Evolutionary conservation across 2,888 invertebrate genomes (phyloP).

Genomic region (Dasypogon diadema): DNA sequence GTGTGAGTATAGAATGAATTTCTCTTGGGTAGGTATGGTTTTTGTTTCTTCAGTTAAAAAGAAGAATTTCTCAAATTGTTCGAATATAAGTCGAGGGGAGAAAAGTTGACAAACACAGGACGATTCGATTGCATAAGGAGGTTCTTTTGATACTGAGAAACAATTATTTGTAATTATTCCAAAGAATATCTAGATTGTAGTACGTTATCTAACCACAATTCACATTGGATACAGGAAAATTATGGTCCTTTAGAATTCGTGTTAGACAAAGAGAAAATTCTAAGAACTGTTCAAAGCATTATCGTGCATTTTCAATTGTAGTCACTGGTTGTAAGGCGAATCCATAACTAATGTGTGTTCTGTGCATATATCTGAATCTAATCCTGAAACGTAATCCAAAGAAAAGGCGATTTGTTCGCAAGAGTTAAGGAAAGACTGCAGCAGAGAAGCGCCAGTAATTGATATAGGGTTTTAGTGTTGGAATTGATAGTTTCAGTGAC

Average conservation of each 20-base stretch:
- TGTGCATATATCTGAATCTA: no score
- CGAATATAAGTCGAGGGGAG: conserved; percentile 17
- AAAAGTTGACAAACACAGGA: not conserved
- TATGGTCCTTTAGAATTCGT: not conserved
- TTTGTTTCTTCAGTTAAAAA: not conserved
- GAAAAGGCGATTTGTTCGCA: no score
- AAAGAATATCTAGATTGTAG: not conserved
- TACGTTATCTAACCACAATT: no score
- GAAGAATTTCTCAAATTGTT: conserved; percentile 39
- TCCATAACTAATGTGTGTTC: no score
- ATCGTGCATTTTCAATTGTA: not conserved
- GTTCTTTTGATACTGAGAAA: not conserved
- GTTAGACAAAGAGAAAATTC: not conserved
- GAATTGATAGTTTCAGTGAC: no score
- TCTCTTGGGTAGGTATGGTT: not conserved
- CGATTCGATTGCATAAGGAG: not conserved
- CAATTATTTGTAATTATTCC: not conserved
- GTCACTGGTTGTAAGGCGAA: no score
- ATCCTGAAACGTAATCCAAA: no score
- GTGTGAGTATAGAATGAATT: not conserved
- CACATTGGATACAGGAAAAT: not conserved
- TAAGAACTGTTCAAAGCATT: not conserved
- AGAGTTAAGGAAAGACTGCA: no score
- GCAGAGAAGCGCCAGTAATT: no score
- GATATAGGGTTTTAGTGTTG: no score